Conservation (phyloP, 1,140 invertebrate species). For the Trichomalopsis sarcophagae region DNA sequence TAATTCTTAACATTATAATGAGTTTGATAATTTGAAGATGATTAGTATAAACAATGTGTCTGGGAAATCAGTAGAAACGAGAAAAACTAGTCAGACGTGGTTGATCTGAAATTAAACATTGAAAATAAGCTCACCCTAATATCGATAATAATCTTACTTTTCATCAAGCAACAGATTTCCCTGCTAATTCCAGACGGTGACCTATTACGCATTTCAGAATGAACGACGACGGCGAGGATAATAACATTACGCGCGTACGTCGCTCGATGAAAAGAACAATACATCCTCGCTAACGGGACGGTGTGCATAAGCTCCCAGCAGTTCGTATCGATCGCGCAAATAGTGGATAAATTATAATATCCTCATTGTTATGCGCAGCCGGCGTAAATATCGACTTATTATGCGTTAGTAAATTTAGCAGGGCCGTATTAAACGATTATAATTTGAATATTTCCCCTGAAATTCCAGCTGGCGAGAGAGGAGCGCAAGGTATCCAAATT, state of each 20-base stretch:
- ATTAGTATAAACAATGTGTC: too few relatives aligned
- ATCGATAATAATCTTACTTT: background rate
- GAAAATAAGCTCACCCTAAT: too few relatives aligned
- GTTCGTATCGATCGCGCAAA: background rate
- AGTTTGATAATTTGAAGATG: too few relatives aligned
- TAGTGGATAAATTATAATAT: constrained; percentile 25
- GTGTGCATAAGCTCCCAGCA: background rate
- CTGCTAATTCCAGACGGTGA: background rate
- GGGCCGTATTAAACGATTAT: background rate
- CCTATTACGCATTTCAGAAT: background rate
- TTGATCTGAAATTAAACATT: too few relatives aligned
- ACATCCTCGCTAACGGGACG: background rate
- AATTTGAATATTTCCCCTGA: background rate
- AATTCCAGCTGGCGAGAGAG: background rate
- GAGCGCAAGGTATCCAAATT: background rate
- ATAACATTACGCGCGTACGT: background rate
- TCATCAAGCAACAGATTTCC: background rate
- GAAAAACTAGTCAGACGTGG: too few relatives aligned
- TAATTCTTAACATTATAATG: too few relatives aligned
- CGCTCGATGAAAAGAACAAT: constrained; percentile 5
- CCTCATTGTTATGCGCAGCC: constrained; percentile 6
- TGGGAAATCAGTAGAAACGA: too few relatives aligned
- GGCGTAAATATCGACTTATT: background rate
- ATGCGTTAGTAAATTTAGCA: background rate
- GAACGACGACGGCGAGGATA: background rate